Percentiles rank a stretch among this genome's conserved stretches.
phyloP scores from a whole-genome alignment of 92 coral and sea anemone genomes.

The Epizoanthus rinbou region DNA sequence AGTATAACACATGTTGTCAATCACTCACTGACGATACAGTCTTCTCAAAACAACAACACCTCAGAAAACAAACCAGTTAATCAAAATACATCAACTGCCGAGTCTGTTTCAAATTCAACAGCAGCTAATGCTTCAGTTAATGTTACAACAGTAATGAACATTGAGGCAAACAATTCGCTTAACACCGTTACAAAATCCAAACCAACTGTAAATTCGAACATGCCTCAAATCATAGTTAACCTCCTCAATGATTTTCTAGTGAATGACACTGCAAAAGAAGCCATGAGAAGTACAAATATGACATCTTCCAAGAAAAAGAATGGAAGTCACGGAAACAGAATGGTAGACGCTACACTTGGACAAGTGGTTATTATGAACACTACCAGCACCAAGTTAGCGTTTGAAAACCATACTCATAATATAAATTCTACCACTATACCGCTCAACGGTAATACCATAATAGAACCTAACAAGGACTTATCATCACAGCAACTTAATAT shows the following conservation, averaged over 20 bases:
- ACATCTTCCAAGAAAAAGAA: neutral
- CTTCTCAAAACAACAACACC: neutral
- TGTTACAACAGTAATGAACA: neutral
- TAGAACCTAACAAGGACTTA: neutral
- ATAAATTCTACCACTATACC: neutral
- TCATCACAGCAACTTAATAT: neutral
- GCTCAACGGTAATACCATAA: neutral
- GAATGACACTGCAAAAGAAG: no score
- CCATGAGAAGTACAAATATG: no score
- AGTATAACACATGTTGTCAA: neutral
- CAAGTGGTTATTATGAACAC: neutral
- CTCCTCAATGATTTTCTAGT: no score
- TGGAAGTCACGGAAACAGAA: constrained; percentile 33
- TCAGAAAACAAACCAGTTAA: neutral
- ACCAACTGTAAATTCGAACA: no score
- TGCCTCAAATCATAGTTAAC: no score
- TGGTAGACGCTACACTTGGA: neutral
- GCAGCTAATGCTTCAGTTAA: neutral
- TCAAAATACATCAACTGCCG: neutral
- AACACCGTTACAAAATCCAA: no score
- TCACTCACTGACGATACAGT: no score
- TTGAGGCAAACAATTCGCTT: no score
- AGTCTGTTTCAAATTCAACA: neutral
- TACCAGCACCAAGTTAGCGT: neutral
- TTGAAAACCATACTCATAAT: neutral